A percentile compares a stretch with the other conserved stretches of the same genome.
These are phyloP conservation scores for Cataglyphis livida DNA, from an alignment of 2,888 invertebrate genomes.

Conservation along the genomic window DNA sequence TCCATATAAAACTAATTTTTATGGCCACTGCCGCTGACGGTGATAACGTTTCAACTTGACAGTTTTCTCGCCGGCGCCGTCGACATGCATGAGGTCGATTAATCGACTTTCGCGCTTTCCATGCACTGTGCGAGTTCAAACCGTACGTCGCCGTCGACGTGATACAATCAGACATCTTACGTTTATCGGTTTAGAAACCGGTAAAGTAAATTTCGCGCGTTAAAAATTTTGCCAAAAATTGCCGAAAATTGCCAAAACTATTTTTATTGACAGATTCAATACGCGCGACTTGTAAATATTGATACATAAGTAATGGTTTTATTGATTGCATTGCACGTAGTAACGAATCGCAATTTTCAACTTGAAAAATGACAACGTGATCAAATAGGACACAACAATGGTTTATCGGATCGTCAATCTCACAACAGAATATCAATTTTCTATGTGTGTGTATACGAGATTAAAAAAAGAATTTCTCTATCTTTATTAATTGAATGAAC, in stretches of 20 bases:
- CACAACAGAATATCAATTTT: slow-evolving; percentile 29
- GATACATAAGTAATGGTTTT: neutral
- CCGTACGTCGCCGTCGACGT: neutral
- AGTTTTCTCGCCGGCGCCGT: slow-evolving; percentile 54
- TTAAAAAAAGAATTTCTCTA: slow-evolving; percentile 8
- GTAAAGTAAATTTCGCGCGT: neutral
- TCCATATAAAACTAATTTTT: slow-evolving; percentile 52
- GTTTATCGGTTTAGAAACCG: neutral
- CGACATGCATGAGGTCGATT: slow-evolving; percentile 60
- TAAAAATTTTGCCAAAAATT: neutral
- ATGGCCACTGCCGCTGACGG: slow-evolving; percentile 50
- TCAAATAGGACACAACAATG: slow-evolving; percentile 27
- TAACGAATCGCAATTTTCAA: slow-evolving; percentile 15
- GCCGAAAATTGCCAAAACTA: neutral
- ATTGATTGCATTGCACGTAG: slow-evolving; percentile 7
- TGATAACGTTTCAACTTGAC: slow-evolving; percentile 60
- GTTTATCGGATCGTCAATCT: slow-evolving; percentile 25
- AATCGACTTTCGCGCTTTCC: slow-evolving; percentile 58
- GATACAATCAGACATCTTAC: slow-evolving; percentile 30
- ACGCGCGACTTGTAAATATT: neutral
- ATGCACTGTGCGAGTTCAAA: neutral
- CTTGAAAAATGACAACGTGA: slow-evolving; percentile 12
- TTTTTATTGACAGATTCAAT: neutral
- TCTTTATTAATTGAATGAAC: slow-evolving; percentile 17
- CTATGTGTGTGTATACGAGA: neutral